Evolutionary conservation across 1,140 invertebrate species (phyloP).

Genomic region (Drosophila malerkotliana): DNA sequence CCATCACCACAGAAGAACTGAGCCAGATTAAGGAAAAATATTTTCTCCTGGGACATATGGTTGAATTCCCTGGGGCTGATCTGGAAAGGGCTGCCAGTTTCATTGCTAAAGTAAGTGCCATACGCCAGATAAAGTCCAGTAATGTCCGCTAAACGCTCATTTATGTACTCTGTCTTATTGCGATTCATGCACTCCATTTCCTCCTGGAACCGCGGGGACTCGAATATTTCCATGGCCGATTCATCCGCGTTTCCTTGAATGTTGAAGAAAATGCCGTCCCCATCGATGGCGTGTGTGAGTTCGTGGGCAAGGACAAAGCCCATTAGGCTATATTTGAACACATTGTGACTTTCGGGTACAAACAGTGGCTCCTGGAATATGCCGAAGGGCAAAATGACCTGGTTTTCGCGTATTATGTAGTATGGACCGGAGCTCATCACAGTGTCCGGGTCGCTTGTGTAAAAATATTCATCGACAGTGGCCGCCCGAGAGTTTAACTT

Average conservation of each 20-base stretch:
- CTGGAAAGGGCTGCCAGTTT: background rate
- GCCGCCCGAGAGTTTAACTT: conserved; percentile 16
- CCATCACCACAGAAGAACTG: conserved; percentile 67
- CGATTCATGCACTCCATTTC: conserved; percentile 44
- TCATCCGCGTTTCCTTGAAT: conserved; percentile 36
- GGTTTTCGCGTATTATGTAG: conserved; percentile 54
- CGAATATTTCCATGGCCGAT: background rate
- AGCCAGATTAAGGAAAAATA: conserved; percentile 71
- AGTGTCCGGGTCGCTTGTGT: conserved; percentile 20
- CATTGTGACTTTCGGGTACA: conserved; percentile 42
- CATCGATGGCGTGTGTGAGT: conserved; percentile 62
- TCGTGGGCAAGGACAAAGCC: conserved; percentile 73
- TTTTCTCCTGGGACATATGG: conserved; percentile 24
- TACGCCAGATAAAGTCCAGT: conserved; percentile 62
- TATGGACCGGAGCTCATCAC: conserved; percentile 53
- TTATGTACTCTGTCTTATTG: conserved; percentile 44
- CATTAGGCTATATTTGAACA: conserved; percentile 66
- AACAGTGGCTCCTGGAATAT: conserved; percentile 62
- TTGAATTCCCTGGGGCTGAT: conserved; percentile 17
- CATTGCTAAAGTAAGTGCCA: conserved; percentile 34
- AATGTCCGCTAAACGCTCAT: conserved; percentile 66
- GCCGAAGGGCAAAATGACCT: conserved; percentile 58
- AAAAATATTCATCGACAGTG: conserved; percentile 21
- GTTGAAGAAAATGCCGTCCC: conserved; percentile 34
- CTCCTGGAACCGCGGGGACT: background rate